A percentile compares a stretch with the other conserved stretches of the same genome.
These are phyloP conservation scores for Odontophorus gujanensis DNA, from an alignment of 2,113 vertebrate species.

Conservation along the genomic window DNA sequence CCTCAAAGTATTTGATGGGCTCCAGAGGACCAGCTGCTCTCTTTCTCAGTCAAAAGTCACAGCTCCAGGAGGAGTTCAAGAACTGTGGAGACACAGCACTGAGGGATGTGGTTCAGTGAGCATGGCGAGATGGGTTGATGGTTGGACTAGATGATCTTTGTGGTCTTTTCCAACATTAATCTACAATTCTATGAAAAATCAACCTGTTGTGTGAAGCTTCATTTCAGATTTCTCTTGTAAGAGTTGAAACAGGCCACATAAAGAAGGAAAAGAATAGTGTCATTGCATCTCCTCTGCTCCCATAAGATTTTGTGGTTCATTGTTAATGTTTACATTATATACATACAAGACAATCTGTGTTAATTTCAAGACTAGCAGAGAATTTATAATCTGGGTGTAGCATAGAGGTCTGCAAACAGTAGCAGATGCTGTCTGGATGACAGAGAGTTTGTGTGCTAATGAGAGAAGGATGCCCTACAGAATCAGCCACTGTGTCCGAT, in stretches of 20 bases:
- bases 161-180: no score
- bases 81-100: no score
- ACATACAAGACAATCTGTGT: not conserved
- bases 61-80: no score
- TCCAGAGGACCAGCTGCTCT: not conserved
- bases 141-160: no score
- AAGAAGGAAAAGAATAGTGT: not conserved
- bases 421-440: not conserved
- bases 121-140: no score
- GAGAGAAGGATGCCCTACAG: not conserved
- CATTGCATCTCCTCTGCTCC: not conserved
- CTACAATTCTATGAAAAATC: no score
- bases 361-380: not conserved
- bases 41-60: not conserved
- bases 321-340: not conserved
- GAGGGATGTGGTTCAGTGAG: no score
- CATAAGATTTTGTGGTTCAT: not conserved
- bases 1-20: not conserved
- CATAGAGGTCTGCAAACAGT: not conserved
- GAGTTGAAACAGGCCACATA: rapidly evolving
- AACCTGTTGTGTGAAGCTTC: not conserved
- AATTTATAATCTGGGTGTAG: not conserved
- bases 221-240: not conserved
- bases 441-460: not conserved
- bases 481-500: not conserved